phyloP scores from a whole-genome alignment of 92 coral and sea anemone species.

The Montipora capitata region DNA sequence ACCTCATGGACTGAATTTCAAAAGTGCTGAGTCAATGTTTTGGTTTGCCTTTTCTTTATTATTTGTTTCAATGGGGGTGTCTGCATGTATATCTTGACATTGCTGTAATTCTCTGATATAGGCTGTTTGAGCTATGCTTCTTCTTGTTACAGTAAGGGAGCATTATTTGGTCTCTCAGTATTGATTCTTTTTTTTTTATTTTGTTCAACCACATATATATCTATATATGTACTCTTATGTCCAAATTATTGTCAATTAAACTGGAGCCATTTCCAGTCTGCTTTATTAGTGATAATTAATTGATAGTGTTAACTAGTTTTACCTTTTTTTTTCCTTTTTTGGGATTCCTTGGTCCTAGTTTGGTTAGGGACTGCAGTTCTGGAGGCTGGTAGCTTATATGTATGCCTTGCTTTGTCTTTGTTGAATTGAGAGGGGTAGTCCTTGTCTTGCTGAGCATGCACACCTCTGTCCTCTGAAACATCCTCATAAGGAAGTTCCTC shows the following conservation, averaged over 20 bases:
- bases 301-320: slow-evolving; percentile 1
- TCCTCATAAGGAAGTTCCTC: slow-evolving; percentile 15
- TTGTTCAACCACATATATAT: slow-evolving; percentile 20
- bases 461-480: not conserved
- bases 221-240: slow-evolving; percentile 12
- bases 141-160: slow-evolving; percentile 18
- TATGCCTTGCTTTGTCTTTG: slow-evolving; percentile 22
- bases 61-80: slow-evolving; percentile 24
- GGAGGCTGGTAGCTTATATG: slow-evolving; percentile 17
- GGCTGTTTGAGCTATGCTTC: slow-evolving; percentile 16
- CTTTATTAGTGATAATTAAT: slow-evolving; percentile 5
- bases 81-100: slow-evolving; percentile 19
- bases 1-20: slow-evolving; percentile 10
- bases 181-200: not conserved
- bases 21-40: slow-evolving; percentile 6
- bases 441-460: not conserved
- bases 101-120: slow-evolving; percentile 18
- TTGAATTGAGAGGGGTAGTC: slow-evolving; percentile 12
- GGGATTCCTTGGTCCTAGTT: slow-evolving; percentile 14
- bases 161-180: slow-evolving; percentile 20
- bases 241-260: slow-evolving; percentile 17
- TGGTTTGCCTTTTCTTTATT: slow-evolving; percentile 18
- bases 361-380: slow-evolving; percentile 7
- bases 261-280: slow-evolving; percentile 25
- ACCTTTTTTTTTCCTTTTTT: slow-evolving; percentile 4